Conservation (phyloP, 1,140 invertebrate species). For the Penaeus vannamei region DNA sequence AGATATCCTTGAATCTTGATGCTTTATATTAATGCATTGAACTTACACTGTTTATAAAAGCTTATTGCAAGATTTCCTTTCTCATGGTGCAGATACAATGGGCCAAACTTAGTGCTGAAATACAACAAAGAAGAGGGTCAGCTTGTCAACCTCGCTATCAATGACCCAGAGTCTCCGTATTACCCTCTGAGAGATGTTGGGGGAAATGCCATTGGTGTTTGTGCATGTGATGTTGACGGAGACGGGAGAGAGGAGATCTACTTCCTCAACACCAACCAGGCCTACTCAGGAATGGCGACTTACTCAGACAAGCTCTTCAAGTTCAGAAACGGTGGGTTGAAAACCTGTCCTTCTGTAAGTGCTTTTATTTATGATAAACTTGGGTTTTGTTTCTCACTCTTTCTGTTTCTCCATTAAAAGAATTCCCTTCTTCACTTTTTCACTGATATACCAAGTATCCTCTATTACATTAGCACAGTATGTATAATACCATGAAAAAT, state of each 20-base stretch:
- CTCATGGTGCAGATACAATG: constrained; percentile 24
- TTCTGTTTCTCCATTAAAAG: too few relatives aligned
- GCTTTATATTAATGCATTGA: background rate
- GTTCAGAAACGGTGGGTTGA: constrained; percentile 35
- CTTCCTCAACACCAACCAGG: constrained; percentile 25
- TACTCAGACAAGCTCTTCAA: constrained; percentile 28
- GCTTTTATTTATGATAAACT: background rate
- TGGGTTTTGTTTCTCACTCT: too few relatives aligned
- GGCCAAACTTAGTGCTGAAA: constrained; percentile 37
- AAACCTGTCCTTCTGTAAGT: too few relatives aligned
- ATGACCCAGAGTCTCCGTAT: constrained; percentile 19
- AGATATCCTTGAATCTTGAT: too few relatives aligned
- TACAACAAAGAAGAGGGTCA: constrained; percentile 29
- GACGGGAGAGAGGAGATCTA: constrained; percentile 42
- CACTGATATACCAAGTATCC: too few relatives aligned
- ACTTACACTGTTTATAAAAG: background rate
- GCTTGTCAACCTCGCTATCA: constrained; percentile 25
- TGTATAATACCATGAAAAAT: background rate
- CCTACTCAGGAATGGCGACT: background rate
- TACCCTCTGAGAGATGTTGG: constrained; percentile 21
- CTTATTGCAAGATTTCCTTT: background rate
- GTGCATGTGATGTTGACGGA: constrained; percentile 40
- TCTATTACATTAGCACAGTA: too few relatives aligned
- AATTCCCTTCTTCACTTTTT: too few relatives aligned
- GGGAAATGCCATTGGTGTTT: constrained; percentile 30